A percentile compares a stretch with the other conserved stretches of the same genome.
Conservation (phyloP, 2,113 vertebrate species). For the Garra rufa region DNA sequence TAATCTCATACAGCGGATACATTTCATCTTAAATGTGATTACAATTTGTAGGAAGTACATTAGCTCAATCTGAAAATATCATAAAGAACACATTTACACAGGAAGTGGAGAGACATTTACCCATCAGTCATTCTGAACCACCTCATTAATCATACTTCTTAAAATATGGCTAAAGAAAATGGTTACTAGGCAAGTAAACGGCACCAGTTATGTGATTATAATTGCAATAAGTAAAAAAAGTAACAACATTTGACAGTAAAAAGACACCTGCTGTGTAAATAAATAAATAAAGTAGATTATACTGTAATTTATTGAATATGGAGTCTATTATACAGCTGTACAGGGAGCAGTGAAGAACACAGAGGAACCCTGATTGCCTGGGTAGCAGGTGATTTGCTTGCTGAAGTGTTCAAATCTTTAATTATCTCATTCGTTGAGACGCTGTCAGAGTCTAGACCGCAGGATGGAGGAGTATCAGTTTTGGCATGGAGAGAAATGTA, state of each 20-base stretch:
- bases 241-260: not conserved
- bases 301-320: not conserved
- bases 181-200: not conserved
- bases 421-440: slow-evolving; percentile 46
- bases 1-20: not conserved
- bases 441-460: slow-evolving; percentile 17
- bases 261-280: not conserved
- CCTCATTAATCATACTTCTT: not conserved
- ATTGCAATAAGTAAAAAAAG: not conserved
- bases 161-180: not conserved
- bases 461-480: slow-evolving; percentile 21
- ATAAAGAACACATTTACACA: not conserved
- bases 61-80: not conserved
- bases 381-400: slow-evolving; percentile 49
- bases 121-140: not conserved
- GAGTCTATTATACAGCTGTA: not conserved
- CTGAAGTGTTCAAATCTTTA: slow-evolving; percentile 33
- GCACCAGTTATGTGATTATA: not conserved
- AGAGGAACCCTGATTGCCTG: slow-evolving; percentile 22
- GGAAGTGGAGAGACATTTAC: not conserved
- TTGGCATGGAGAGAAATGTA: not conserved
- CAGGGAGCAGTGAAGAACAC: not conserved
- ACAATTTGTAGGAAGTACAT: not conserved
- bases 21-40: not conserved
- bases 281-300: not conserved